These are phyloP conservation scores for Halcyon chelicuti DNA, from an alignment of 2,797 vertebrate species.

Conservation along the genomic window DNA sequence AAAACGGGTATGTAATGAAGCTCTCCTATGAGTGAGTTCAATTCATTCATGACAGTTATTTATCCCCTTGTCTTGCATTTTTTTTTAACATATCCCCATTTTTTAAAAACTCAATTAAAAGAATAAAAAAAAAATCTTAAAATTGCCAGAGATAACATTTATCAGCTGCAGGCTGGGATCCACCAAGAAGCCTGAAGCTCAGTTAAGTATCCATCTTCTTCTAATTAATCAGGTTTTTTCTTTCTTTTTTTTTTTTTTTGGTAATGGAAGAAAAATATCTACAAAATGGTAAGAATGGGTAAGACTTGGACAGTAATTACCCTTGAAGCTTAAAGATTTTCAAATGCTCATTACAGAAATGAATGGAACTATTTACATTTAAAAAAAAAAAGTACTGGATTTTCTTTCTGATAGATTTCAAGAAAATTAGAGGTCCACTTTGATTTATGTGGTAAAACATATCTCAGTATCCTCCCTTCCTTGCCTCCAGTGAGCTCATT, in stretches of 20 bases:
- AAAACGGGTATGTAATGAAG: background rate
- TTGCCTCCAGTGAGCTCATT: background rate
- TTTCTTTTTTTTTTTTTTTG: background rate
- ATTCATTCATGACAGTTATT: background rate
- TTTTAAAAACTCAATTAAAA: constrained; percentile 14
- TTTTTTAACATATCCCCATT: background rate
- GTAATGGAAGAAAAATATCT: constrained; percentile 23
- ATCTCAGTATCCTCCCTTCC: background rate
- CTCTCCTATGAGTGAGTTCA: background rate
- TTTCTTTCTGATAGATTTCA: background rate
- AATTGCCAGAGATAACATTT: constrained; percentile 30
- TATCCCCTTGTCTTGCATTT: background rate
- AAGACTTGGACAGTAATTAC: constrained; percentile 35
- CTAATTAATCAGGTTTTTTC: constrained; percentile 50
- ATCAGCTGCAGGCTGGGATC: constrained; percentile 31
- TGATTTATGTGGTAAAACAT: background rate
- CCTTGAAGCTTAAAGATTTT: constrained; percentile 42
- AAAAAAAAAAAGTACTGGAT: background rate
- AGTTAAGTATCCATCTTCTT: constrained; percentile 40
- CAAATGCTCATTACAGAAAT: constrained; percentile 53
- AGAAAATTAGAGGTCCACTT: constrained; percentile 28
- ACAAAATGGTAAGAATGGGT: constrained; percentile 21
- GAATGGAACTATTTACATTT: background rate
- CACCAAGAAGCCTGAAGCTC: constrained; percentile 10
- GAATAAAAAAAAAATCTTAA: background rate